phyloP scores from a whole-genome alignment of 1,140 invertebrate species.

The Whitmania pigra region DNA sequence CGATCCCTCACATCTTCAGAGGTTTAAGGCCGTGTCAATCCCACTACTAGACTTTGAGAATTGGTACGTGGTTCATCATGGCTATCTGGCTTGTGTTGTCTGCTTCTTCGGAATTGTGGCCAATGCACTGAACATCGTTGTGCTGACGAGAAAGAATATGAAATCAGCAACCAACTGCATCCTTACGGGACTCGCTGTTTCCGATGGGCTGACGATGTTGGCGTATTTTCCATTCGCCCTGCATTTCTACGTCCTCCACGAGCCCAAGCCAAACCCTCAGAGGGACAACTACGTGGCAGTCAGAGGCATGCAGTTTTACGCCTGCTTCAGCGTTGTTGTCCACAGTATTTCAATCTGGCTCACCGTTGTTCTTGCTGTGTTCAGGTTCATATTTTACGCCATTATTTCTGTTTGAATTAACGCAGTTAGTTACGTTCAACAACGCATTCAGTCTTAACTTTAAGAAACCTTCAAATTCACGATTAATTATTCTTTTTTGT shows the following conservation, averaged over 20 bases:
- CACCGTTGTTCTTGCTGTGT: slow-evolving; percentile 78
- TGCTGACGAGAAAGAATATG: slow-evolving; percentile 73
- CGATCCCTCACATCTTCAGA: not conserved
- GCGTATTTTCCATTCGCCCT: slow-evolving; percentile 39
- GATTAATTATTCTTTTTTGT: no score
- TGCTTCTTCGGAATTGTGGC: slow-evolving; percentile 77
- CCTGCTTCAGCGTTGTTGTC: slow-evolving; percentile 60
- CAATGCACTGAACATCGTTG: slow-evolving; percentile 75
- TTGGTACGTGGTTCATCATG: slow-evolving; percentile 49
- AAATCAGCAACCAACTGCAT: slow-evolving; percentile 70
- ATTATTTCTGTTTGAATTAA: no score
- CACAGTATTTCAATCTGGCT: slow-evolving; percentile 88
- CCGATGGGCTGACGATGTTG: slow-evolving; percentile 70
- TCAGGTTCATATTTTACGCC: slow-evolving; percentile 50
- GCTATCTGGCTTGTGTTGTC: slow-evolving; percentile 57
- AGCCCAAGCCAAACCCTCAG: slow-evolving; percentile 24
- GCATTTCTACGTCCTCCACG: slow-evolving; percentile 37
- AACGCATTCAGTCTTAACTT: no score
- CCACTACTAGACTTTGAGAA: slow-evolving; percentile 2
- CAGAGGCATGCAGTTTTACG: slow-evolving; percentile 36
- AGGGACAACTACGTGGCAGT: slow-evolving; percentile 31
- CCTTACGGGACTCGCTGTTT: slow-evolving; percentile 66
- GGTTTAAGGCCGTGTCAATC: not conserved
- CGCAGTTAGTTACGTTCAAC: no score
- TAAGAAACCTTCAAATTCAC: no score